Conservation (phyloP, 2,888 invertebrate species). For the Actias luna region DNA sequence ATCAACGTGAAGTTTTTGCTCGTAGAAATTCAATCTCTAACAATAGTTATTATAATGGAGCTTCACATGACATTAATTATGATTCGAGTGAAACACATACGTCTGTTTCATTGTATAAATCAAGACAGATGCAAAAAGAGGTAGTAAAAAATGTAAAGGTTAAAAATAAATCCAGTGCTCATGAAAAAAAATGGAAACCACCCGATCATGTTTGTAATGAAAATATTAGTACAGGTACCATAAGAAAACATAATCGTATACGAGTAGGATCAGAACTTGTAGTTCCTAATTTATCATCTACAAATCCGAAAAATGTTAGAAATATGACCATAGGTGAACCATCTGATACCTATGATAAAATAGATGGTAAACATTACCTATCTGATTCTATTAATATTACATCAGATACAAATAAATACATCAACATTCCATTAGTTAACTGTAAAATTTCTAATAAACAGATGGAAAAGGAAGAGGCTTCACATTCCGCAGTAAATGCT, state of each 20-base stretch:
- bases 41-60: constrained; percentile 10
- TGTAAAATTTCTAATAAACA: neutral
- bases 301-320: constrained; percentile 59
- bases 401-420: neutral
- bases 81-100: neutral
- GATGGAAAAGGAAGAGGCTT: neutral
- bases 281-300: constrained; percentile 36
- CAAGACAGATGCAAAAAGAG: neutral
- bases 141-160: neutral
- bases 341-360: constrained; percentile 13
- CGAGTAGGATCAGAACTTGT: constrained; percentile 44
- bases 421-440: constrained; percentile 6
- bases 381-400: neutral
- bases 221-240: constrained; percentile 39
- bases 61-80: neutral
- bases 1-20: neutral
- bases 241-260: constrained; percentile 45
- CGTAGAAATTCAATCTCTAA: neutral
- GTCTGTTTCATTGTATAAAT: neutral
- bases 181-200: constrained; percentile 18
- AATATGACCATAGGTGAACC: constrained; percentile 54
- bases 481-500: neutral
- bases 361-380: neutral
- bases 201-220: neutral
- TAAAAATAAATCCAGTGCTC: neutral